Base-by-base conservation (phyloP, 2,888 invertebrate species). In the Morpho deidamia region DNA sequence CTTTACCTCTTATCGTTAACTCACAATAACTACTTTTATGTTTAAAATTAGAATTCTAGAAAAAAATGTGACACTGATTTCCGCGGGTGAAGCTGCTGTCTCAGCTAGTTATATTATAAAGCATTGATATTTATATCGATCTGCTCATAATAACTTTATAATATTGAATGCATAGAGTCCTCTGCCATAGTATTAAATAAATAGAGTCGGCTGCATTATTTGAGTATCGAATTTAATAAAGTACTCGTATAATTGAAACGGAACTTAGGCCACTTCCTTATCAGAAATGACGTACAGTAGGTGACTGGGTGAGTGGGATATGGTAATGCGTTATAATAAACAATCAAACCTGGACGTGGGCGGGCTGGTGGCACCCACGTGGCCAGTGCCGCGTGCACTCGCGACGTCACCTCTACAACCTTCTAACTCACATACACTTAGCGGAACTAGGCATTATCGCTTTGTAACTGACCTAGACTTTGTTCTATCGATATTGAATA, bases 321-420 rank as follows among this genome's bases (percentile, higher is more conserved):
- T 58, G 57, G 42, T 53, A 55, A 55, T 57, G 65, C 61, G 53
- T 65, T 67, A 14, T 73, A 67, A 69, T 76, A 70, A 76, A 74
- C 70, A 68, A 69, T 52, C 51, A 49, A 65, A 64, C 58, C 14
- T 46, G 54, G 46, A 59, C 57, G 87, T 86, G 77, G 86, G 86
- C 67, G 73, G 72, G 69, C 80, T 83, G 81, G 83, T 83, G 79
- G 71, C 78, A 74, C 86, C 85, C 74, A 84, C 87, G 76, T 74
- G 58, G 62, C 66, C 72, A 74, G 87, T 81, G 84, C 83, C 87
- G 88, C 85, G 87, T 85, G 88, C 88, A 88, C 67, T 67, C 63
- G 66, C 84, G 75, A 81, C 84, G 83, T 86, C 81, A 86, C 70
- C 81, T 59, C 63, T 53, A 81, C 76, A 87, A 85, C 86, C 72